Evolutionary conservation across 2,113 vertebrate species (phyloP), one percentile per base, ranked within the genome.

Genomic region (Xerus inauris): DNA sequence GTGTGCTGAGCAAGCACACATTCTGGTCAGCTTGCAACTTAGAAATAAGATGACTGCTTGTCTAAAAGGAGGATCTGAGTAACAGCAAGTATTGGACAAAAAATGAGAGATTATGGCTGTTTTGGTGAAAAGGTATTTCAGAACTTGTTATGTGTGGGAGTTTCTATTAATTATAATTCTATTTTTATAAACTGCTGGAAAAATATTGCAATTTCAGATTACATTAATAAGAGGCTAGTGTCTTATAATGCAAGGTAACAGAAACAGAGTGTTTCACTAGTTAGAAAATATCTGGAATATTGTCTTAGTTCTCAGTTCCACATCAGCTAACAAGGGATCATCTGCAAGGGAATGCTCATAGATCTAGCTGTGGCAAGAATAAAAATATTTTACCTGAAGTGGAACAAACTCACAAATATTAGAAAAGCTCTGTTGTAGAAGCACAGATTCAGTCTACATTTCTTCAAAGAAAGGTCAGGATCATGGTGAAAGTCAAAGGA

Each of bases 151-250:
- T 65, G 91, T 5, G 49, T 86, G 86, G 83, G 38, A 71, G 17
- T 30, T 86, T 88, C 90, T 94, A 54, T 75, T 95, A 65, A 95
- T 91, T 91, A 49, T n/a, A 77, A 28, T 76, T 76, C 28, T 76
- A 42, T 76, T 87, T 80, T 85, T 76, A 40, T 75, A 72, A 97
- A 59, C 28, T 40, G 14, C 24, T 84, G 22, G 14, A 11, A 45
- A 92, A 38, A 81, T 32, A 87, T 19, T 38, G 16, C 45, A 54
- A 81, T 88, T 64, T 49, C n/a, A 91, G 77, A 71, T 7, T 92
- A 47, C 47, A 42, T 38, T 65, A 45, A 12, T 12, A 94, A 62
- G 28, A 24, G 5, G 69, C 45, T 72, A 42, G 64, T 40, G 32
- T 84, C 80, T 88, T 22, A 51, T 19, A 42, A 51, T 0, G 71